A percentile compares a stretch with the other conserved stretches of the same genome.
These are phyloP conservation scores for Epistrophella euchroma DNA, from an alignment of 2,888 invertebrate genomes.

Conservation along the genomic window DNA sequence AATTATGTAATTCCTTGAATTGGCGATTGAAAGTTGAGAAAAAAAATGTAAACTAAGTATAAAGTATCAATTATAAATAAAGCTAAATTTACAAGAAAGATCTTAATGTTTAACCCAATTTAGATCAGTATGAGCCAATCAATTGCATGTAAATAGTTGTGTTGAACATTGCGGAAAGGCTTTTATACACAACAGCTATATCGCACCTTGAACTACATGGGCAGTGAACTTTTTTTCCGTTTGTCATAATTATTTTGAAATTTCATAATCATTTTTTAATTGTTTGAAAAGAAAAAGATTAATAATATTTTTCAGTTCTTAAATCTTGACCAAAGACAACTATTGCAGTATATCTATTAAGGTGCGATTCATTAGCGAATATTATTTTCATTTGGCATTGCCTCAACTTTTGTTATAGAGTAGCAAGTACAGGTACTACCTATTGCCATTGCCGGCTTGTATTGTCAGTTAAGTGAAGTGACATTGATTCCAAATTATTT, in stretches of 20 bases:
- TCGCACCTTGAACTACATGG: slow-evolving; percentile 13
- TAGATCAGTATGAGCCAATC: background rate
- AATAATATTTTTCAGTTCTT: background rate
- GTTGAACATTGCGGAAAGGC: slow-evolving; percentile 11
- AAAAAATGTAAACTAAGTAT: background rate
- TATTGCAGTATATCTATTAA: background rate
- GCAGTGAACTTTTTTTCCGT: slow-evolving; percentile 10
- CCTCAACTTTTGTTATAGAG: background rate
- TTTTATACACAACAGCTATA: background rate
- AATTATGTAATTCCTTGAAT: background rate
- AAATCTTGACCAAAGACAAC: slow-evolving; percentile 19
- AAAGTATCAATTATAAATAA: background rate
- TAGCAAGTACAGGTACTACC: background rate
- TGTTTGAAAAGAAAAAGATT: slow-evolving; percentile 15
- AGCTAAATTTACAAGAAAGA: background rate
- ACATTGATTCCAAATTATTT: slow-evolving; percentile 17
- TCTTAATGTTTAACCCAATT: background rate
- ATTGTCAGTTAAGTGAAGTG: background rate
- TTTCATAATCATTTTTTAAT: slow-evolving; percentile 25
- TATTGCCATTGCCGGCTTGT: background rate
- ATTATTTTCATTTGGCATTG: slow-evolving; percentile 12
- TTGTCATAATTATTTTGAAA: slow-evolving; percentile 2
- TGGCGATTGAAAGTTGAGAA: background rate
- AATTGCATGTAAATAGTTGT: background rate
- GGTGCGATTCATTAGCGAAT: slow-evolving; percentile 8